Evolutionary conservation across 2,888 invertebrate genomes (phyloP).

Genomic region (Tinea trinotella): DNA sequence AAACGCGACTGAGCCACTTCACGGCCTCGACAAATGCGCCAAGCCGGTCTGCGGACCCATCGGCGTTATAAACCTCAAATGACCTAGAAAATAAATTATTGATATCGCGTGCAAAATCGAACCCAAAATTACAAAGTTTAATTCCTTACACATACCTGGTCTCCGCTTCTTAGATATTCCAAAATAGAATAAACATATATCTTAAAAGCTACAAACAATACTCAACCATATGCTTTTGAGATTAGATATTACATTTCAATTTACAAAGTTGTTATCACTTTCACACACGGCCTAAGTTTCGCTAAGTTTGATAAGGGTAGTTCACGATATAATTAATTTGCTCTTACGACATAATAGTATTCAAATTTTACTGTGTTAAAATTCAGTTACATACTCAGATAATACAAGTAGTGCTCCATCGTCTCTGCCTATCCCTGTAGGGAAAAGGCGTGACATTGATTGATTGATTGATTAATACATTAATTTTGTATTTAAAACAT

Average conservation of each 20-base stretch:
- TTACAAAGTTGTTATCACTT: neutral
- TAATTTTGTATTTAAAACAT: too few relatives aligned
- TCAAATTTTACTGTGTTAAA: neutral
- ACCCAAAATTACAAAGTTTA: neutral
- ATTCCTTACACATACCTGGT: neutral
- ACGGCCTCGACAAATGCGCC: too few relatives aligned
- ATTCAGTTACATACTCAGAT: neutral
- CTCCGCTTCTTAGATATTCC: neutral
- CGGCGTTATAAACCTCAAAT: too few relatives aligned
- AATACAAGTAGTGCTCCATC: too few relatives aligned
- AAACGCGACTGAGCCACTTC: too few relatives aligned
- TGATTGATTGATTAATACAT: too few relatives aligned
- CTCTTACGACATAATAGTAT: neutral
- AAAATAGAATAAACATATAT: neutral
- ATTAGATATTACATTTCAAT: neutral
- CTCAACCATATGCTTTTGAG: neutral
- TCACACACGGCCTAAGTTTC: neutral
- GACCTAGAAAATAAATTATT: neutral
- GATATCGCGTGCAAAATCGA: neutral
- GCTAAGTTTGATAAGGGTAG: conserved; percentile 1
- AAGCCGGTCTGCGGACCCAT: too few relatives aligned
- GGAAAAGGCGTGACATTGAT: too few relatives aligned
- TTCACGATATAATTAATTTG: conserved; percentile 9
- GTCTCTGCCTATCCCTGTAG: too few relatives aligned
- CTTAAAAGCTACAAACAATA: neutral